Evolutionary conservation across 2,113 vertebrate genomes (phyloP).

Genomic region (Cyphomyrus discorhynchus): DNA sequence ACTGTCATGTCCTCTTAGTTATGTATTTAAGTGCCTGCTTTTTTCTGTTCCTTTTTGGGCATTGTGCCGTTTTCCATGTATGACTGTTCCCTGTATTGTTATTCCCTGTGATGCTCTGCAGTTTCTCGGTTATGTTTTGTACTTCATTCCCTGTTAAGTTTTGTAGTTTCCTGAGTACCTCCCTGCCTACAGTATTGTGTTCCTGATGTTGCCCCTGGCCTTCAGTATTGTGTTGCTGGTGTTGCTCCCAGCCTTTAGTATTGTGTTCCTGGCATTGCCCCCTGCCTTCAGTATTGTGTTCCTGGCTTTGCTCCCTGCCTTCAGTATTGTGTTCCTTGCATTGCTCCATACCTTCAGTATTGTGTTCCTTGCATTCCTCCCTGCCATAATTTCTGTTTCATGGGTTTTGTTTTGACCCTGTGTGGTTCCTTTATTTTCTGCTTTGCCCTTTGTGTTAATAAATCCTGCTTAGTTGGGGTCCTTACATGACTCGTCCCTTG

Average conservation of each 20-base stretch:
- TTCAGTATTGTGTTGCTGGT: too few relatives aligned
- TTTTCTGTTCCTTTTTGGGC: neutral
- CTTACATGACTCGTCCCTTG: neutral
- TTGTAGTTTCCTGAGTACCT: too few relatives aligned
- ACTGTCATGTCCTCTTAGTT: neutral
- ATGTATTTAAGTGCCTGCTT: neutral
- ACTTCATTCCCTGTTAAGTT: neutral
- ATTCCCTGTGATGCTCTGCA: neutral
- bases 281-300: too few relatives aligned
- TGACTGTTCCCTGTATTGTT: neutral
- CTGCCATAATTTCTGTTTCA: neutral
- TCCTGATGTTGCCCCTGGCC: too few relatives aligned
- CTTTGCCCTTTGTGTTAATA: neutral
- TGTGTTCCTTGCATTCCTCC: too few relatives aligned
- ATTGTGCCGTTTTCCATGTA: neutral
- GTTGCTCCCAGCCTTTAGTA: too few relatives aligned
- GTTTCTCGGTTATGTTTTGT: neutral
- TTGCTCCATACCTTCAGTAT: too few relatives aligned
- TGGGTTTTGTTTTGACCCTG: neutral
- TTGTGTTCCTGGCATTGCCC: too few relatives aligned
- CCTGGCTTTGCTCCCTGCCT: too few relatives aligned
- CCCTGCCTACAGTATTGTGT: too few relatives aligned
- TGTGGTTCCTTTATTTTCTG: neutral
- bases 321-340: too few relatives aligned
- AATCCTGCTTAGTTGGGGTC: neutral